phyloP scores from a whole-genome alignment of 2,888 invertebrate genomes.

The Phaonia tiefii region DNA sequence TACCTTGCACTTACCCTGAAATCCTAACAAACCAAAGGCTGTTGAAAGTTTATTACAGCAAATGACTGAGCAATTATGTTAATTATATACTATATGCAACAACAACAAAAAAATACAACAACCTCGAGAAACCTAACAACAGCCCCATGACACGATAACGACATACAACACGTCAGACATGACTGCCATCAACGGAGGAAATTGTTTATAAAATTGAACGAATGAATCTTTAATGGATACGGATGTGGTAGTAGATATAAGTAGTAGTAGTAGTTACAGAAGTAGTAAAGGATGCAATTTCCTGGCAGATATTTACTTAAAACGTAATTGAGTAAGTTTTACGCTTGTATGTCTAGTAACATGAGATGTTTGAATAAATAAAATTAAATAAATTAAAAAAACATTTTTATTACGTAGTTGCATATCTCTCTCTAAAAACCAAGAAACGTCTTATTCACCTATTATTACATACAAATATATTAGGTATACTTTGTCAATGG shows the following conservation, averaged over 20 bases:
- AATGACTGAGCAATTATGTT: conserved; percentile 39
- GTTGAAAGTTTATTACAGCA: conserved; percentile 37
- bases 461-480: too few species aligned
- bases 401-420: too few species aligned
- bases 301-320: too few species aligned
- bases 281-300: not conserved
- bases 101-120: not conserved
- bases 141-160: not conserved
- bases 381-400: too few species aligned
- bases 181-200: conserved; percentile 14
- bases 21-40: not conserved
- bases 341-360: too few species aligned
- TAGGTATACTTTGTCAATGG: too few species aligned
- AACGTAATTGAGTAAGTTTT: too few species aligned
- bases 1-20: not conserved
- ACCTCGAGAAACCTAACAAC: too few species aligned
- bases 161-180: not conserved
- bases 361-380: too few species aligned
- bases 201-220: conserved; percentile 28
- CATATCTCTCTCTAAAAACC: too few species aligned
- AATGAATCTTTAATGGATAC: conserved; percentile 27
- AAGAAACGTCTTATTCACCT: too few species aligned
- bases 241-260: not conserved
- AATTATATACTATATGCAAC: conserved; percentile 28
- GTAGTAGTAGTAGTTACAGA: not conserved